phyloP scores from a whole-genome alignment of 1,140 invertebrate species.

The Thaumetopoea pityocampa region DNA sequence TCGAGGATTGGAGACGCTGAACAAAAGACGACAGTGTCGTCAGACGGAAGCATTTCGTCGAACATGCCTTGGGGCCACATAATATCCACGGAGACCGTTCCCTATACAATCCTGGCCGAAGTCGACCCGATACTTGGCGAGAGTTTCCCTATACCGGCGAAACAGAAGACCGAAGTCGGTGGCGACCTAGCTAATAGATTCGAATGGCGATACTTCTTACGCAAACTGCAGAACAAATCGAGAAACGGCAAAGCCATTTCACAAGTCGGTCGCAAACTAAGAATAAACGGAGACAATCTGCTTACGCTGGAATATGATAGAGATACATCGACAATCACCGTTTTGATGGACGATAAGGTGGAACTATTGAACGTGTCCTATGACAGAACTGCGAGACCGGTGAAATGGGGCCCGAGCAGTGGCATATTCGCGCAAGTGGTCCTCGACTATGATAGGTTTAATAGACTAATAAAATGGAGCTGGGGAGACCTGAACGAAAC shows the following conservation, averaged over 20 bases:
- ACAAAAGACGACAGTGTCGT: slow-evolving; percentile 85
- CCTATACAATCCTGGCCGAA: slow-evolving; percentile 89
- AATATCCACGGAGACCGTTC: slow-evolving; percentile 90
- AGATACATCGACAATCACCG: slow-evolving; percentile 90
- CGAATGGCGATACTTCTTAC: slow-evolving; percentile 94
- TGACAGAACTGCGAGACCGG: slow-evolving; percentile 91
- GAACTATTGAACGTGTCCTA: slow-evolving; percentile 95
- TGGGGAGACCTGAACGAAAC: slow-evolving; percentile 93
- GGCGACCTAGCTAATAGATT: slow-evolving; percentile 94
- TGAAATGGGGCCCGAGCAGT: slow-evolving; percentile 91
- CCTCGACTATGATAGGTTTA: slow-evolving; percentile 94
- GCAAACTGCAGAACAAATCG: slow-evolving; percentile 79
- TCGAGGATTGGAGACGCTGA: slow-evolving; percentile 87
- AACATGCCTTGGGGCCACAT: slow-evolving; percentile 89
- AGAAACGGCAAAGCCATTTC: slow-evolving; percentile 81
- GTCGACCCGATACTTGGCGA: slow-evolving; percentile 89
- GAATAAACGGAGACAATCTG: slow-evolving; percentile 94
- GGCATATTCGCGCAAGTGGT: slow-evolving; percentile 92
- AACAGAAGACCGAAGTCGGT: slow-evolving; percentile 91
- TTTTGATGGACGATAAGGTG: slow-evolving; percentile 91
- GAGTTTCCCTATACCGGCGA: slow-evolving; percentile 92
- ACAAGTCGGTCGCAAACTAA: slow-evolving; percentile 88
- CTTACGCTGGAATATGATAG: slow-evolving; percentile 95
- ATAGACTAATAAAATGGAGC: slow-evolving; percentile 91
- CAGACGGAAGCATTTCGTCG: slow-evolving; percentile 87